Conservation (phyloP, 2,797 vertebrate species). For the Aldrovandia affinis region DNA sequence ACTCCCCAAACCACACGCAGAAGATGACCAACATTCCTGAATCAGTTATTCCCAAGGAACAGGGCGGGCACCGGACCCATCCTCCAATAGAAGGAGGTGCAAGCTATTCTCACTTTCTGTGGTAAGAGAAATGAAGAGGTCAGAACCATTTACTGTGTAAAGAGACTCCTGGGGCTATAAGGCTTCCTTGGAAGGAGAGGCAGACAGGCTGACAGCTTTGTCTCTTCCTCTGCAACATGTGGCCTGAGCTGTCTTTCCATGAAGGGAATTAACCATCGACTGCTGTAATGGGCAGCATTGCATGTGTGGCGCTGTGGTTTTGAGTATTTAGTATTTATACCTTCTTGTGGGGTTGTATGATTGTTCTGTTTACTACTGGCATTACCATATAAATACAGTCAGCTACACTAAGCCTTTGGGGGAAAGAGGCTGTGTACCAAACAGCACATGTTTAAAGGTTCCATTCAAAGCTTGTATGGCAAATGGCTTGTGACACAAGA, state of each 20-base stretch:
- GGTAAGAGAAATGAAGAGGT: slow-evolving; percentile 25
- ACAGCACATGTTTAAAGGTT: too few relatives aligned
- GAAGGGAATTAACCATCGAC: slow-evolving; percentile 34
- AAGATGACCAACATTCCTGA: not conserved
- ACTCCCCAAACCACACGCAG: too few relatives aligned
- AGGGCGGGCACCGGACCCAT: not conserved
- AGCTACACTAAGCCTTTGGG: too few relatives aligned
- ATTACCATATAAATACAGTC: too few relatives aligned
- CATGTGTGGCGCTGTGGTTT: too few relatives aligned
- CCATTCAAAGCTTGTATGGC: too few relatives aligned
- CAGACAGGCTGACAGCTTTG: slow-evolving; percentile 54
- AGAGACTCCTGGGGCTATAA: not conserved
- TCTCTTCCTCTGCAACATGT: slow-evolving; percentile 30
- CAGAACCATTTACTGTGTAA: slow-evolving; percentile 23
- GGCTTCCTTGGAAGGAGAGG: not conserved
- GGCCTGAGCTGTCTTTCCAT: slow-evolving; percentile 41
- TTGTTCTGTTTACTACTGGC: too few relatives aligned
- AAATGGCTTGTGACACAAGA: too few relatives aligned
- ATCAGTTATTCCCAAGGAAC: not conserved
- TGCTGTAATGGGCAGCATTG: not conserved
- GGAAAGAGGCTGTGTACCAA: too few relatives aligned
- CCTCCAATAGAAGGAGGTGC: not conserved
- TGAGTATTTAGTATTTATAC: too few relatives aligned
- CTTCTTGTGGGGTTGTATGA: too few relatives aligned
- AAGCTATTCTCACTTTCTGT: slow-evolving; percentile 13